These are phyloP conservation scores for Aldabrachelys gigantea DNA, from an alignment of 2,113 vertebrate genomes.

Conservation along the genomic window DNA sequence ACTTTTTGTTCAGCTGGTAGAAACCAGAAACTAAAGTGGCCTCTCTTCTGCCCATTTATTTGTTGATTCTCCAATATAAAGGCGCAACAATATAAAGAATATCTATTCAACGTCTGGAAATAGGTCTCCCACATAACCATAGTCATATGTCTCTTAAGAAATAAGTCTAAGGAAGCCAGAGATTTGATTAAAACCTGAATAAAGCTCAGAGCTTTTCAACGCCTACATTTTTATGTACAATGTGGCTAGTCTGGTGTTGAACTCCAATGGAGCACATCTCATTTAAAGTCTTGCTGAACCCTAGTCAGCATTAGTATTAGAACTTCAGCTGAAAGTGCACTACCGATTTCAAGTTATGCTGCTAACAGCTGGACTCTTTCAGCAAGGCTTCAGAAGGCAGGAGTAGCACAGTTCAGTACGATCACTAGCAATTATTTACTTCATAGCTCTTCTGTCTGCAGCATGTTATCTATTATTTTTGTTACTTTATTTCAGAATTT, in stretches of 20 bases:
- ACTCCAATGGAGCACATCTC: no score
- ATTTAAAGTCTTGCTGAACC: neutral
- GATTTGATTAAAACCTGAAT: neutral
- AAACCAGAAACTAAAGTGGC: neutral
- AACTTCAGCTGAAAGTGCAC: neutral
- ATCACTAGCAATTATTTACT: neutral
- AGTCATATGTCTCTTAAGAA: neutral
- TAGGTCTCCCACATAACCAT: neutral
- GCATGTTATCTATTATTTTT: neutral
- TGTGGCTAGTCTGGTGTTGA: no score
- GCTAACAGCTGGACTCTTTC: neutral
- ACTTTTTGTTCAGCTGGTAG: neutral
- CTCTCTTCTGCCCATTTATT: neutral
- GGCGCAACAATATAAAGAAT: no score
- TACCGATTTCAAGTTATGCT: neutral
- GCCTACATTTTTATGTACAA: neutral
- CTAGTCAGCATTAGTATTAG: neutral
- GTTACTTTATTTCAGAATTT: neutral
- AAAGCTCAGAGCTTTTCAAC: neutral
- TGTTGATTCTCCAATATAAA: neutral
- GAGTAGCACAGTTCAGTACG: neutral
- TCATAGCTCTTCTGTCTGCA: neutral
- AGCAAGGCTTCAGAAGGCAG: neutral
- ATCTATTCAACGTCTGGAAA: neutral
- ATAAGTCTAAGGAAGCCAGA: neutral